Evolutionary conservation across 1,140 invertebrate genomes (phyloP), one percentile per base, ranked within the genome.

Genomic region (fruit fly (Drosophila melanogaster)): DNA sequence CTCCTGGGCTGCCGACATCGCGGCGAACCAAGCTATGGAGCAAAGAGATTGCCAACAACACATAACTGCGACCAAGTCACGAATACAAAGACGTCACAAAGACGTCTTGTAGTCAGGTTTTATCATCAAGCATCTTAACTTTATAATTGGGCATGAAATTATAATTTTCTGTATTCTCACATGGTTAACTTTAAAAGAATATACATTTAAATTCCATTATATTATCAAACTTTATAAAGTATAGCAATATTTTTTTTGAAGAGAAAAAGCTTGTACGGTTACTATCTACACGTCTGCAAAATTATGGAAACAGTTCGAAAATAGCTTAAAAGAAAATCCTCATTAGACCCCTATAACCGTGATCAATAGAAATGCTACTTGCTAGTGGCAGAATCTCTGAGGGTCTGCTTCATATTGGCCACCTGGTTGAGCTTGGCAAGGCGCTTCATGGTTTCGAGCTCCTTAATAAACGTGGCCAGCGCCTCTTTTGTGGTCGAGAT

Each of bases 361-460:
- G 7, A 22, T 4, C 3, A 47, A 40, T 15, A 7, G 40, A 30
- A 41, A 26, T 15, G 5, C 26, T 73, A 38, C 5, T 49, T 19
- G 41, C 65, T 75, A 24, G 54, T 3, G 14, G 12, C 59, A 24
- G 77, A 55, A 0, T 74, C 65, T 19, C 77, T 89, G 1, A 79
- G 24, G 37, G 55, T 41, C 33, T 74, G 49, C 37, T 90, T 91
- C 33, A 73, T 66, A 47, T 90, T 79, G 17, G 69, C 84, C 22
- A 92, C 81, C 14, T 80, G 62, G 69, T 92, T 92, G 0, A 92
- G 67, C 33, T 80, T 83, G 4, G 87, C 85, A 11, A 92, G 73
- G 3, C 86, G 79, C 53, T 91, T 91, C n/a, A 92, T 46, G 0
- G 54, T 75, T 26, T 92, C 90, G 24, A 92, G 41, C 57, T 92